A percentile compares a stretch with the other conserved stretches of the same genome.
Conservation (phyloP, 2,113 vertebrate species). For the Ptilonorhynchus violaceus region DNA sequence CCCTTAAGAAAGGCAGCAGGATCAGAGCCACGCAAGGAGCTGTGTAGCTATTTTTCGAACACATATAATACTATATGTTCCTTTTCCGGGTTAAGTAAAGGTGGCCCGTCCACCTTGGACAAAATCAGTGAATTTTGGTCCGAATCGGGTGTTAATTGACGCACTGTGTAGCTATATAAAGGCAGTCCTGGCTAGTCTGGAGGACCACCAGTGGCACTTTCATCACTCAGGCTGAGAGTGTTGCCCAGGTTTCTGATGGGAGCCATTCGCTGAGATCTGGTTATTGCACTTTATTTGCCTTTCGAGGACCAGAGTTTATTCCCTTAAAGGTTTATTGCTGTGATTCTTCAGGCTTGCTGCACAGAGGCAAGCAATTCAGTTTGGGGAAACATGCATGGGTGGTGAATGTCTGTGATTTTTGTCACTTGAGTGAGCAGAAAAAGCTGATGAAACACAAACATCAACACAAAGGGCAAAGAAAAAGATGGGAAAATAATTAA, state of each 20-base stretch:
- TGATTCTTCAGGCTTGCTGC: background rate
- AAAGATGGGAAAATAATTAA: background rate
- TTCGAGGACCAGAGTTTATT: background rate
- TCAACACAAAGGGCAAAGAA: background rate
- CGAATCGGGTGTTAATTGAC: no score
- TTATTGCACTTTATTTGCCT: background rate
- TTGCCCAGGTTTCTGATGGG: background rate
- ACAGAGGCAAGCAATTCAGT: background rate
- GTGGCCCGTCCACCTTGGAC: no score
- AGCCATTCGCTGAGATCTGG: background rate
- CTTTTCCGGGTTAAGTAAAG: no score
- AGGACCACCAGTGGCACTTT: background rate
- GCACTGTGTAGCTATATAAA: fast-evolving
- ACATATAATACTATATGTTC: no score
- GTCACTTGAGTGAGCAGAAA: background rate
- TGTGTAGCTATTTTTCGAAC: background rate
- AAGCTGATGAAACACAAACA: background rate
- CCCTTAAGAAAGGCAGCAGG: background rate
- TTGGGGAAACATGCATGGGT: background rate
- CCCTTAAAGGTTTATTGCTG: background rate
- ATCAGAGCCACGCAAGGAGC: background rate
- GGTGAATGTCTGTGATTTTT: background rate
- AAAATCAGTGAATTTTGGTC: no score
- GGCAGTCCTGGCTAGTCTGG: background rate
- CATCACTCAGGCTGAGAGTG: background rate